phyloP scores from a whole-genome alignment of 2,113 vertebrate genomes.

The Eolophus roseicapilla region DNA sequence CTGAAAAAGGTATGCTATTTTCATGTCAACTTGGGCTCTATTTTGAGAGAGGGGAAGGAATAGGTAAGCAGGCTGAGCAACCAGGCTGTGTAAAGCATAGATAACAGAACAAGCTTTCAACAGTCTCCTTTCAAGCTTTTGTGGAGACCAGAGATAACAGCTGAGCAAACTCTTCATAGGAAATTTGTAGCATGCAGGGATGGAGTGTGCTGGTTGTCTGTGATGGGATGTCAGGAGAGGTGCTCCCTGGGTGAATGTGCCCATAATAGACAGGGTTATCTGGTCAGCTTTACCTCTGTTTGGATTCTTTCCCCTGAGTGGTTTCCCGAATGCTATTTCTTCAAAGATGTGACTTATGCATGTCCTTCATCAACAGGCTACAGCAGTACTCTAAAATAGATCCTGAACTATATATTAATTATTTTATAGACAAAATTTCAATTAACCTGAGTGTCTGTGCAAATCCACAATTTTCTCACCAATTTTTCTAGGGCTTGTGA shows the following conservation, averaged over 20 bases:
- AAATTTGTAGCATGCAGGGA: neutral
- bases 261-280: neutral
- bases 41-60: neutral
- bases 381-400: neutral
- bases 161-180: neutral
- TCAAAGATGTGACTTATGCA: neutral
- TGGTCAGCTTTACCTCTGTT: neutral
- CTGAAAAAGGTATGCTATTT: neutral
- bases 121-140: constrained; percentile 35
- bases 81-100: constrained; percentile 36
- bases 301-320: neutral
- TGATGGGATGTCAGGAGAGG: neutral
- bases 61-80: neutral
- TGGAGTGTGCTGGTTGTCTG: neutral
- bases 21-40: neutral
- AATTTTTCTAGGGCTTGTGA: neutral
- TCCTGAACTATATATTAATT: neutral
- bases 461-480: neutral
- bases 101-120: constrained; percentile 43
- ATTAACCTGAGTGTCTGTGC: neutral
- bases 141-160: constrained; percentile 55
- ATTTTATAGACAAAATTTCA: neutral
- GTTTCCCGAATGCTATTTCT: neutral
- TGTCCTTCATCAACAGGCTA: neutral
- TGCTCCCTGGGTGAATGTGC: neutral